phyloP scores from a whole-genome alignment of 2,113 vertebrate genomes.

The Accipiter cooperii region DNA sequence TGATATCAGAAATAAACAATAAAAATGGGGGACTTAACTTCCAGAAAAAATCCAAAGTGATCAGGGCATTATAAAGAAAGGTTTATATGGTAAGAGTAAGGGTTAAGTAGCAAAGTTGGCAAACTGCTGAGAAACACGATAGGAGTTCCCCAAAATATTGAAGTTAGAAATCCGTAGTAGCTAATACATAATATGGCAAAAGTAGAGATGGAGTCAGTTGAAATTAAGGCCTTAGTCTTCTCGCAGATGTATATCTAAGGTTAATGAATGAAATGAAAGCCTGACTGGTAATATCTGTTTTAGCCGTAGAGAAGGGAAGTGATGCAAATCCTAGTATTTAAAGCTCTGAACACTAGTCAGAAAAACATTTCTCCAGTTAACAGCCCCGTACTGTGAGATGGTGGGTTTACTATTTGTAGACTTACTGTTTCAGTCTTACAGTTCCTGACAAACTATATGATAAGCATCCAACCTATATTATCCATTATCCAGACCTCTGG shows the following conservation, averaged over 20 bases:
- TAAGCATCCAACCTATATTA: neutral
- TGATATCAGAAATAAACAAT: neutral
- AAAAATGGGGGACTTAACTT: neutral
- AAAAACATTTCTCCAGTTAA: neutral
- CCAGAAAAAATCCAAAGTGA: neutral
- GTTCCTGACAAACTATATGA: neutral
- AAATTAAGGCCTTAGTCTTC: neutral
- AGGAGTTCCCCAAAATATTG: neutral
- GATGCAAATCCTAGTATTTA: neutral
- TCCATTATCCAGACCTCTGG: neutral
- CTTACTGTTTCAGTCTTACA: neutral
- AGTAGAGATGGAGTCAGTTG: neutral
- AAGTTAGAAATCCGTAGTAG: neutral
- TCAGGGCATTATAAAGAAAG: neutral
- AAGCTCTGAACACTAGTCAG: neutral
- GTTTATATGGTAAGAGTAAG: neutral
- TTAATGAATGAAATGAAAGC: neutral
- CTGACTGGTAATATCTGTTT: neutral
- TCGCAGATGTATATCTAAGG: fast-evolving
- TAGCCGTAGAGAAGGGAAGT: neutral
- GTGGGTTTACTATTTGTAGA: neutral
- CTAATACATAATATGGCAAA: neutral
- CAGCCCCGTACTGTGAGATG: neutral
- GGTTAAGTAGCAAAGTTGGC: neutral
- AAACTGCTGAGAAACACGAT: neutral